phyloP scores from a whole-genome alignment of 2,113 vertebrate species.

The Sander lucioperca region DNA sequence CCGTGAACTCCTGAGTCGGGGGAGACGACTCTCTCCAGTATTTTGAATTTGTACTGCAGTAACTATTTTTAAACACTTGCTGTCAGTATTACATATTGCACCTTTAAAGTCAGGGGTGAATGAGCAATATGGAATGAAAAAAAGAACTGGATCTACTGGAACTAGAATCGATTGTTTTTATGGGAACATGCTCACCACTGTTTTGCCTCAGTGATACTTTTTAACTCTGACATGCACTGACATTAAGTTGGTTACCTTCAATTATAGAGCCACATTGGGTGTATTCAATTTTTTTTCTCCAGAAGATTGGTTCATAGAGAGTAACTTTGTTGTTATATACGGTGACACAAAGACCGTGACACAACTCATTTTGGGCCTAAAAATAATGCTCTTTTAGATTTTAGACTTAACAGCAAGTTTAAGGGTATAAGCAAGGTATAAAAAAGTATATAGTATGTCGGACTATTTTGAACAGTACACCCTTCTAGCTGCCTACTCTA shows the following conservation, averaged over 20 bases:
- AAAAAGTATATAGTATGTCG: background rate
- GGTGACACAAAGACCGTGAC: background rate
- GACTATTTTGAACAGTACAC: background rate
- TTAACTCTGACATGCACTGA: background rate
- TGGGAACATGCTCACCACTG: background rate
- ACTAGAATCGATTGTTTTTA: background rate
- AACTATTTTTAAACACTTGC: no score
- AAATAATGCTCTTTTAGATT: background rate
- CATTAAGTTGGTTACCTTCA: background rate
- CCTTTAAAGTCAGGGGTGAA: constrained; percentile 29
- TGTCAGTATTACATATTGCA: no score
- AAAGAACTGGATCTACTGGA: constrained; percentile 7
- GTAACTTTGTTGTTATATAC: background rate
- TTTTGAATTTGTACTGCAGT: no score
- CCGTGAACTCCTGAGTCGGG: no score
- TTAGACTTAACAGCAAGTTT: no score
- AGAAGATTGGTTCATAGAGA: background rate
- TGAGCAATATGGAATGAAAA: constrained; percentile 16
- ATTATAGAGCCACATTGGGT: background rate
- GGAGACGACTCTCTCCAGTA: no score
- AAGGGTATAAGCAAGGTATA: background rate
- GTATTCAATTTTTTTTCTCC: background rate
- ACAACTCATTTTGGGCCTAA: background rate
- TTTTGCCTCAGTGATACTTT: constrained; percentile 1
- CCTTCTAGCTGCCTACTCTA: background rate